Percentiles rank a stretch among this genome's conserved stretches.
phyloP scores from a whole-genome alignment of 2,888 invertebrate species.

The Trachelus iudaicus region DNA sequence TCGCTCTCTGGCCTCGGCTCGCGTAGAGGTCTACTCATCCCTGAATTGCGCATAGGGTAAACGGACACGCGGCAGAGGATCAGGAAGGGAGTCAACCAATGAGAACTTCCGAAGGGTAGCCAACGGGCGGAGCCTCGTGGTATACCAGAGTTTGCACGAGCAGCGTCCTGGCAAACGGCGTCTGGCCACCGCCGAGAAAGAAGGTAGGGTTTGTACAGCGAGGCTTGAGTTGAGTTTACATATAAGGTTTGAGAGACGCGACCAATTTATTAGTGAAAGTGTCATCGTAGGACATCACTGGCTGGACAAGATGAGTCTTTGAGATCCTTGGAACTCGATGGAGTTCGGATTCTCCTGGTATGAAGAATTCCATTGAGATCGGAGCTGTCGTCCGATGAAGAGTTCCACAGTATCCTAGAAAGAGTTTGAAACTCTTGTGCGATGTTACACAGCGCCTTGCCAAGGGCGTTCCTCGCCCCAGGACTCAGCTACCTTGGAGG shows the following conservation, averaged over 20 bases:
- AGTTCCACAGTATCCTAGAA: not conserved
- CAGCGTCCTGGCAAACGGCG: constrained; percentile 55
- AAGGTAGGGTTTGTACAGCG: constrained; percentile 20
- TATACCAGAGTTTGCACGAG: constrained; percentile 41
- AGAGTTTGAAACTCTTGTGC: constrained; percentile 3
- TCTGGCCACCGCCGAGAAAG: constrained; percentile 55
- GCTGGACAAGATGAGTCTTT: not conserved
- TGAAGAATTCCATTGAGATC: not conserved
- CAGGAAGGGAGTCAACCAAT: constrained; percentile 42
- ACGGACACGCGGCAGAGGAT: constrained; percentile 34
- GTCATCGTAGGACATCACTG: not conserved
- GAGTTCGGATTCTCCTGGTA: not conserved
- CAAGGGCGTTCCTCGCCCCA: constrained; percentile 55
- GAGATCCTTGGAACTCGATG: not conserved
- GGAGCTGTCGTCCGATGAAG: not conserved
- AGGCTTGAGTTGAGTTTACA: not conserved
- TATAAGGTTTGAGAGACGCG: not conserved
- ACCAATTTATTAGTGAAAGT: constrained; percentile 4
- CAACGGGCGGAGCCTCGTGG: constrained; percentile 51
- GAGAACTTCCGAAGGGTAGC: constrained; percentile 24
- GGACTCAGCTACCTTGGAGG: constrained; percentile 52
- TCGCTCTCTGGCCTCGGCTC: not conserved
- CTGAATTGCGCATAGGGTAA: constrained; percentile 10
- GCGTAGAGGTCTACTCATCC: not conserved
- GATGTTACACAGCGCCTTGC: constrained; percentile 60